These are phyloP conservation scores for Drosophila pseudoobscura DNA, from an alignment of 1,140 invertebrate species.

Conservation along the genomic window DNA sequence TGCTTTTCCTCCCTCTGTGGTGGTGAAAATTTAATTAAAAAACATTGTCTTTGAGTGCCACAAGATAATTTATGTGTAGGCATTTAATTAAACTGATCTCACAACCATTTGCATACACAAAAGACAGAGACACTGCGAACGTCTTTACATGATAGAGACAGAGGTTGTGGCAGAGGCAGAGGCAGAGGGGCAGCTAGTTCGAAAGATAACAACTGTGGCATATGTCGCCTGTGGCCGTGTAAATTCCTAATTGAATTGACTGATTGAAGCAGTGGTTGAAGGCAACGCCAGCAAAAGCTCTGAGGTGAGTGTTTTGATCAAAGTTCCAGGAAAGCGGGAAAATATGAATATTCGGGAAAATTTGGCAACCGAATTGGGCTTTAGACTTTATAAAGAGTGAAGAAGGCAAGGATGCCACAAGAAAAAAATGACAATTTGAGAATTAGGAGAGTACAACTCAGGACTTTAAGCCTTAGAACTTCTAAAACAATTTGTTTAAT, in stretches of 20 bases:
- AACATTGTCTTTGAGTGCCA: constrained; percentile 56
- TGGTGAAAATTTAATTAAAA: constrained; percentile 70
- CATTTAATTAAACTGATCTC: constrained; percentile 77
- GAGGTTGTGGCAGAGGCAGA: constrained; percentile 6
- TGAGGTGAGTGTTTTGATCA: no score
- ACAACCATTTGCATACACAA: constrained; percentile 67
- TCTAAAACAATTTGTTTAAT: no score
- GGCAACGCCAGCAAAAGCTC: no score
- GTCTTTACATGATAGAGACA: constrained; percentile 1
- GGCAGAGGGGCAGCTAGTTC: constrained; percentile 18
- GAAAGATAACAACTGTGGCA: constrained; percentile 70
- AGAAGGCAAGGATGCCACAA: no score
- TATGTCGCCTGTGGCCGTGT: constrained; percentile 54
- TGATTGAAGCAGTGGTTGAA: constrained; percentile 20
- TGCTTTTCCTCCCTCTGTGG: constrained; percentile 15
- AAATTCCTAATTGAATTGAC: constrained; percentile 64
- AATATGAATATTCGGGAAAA: no score
- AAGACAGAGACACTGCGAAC: constrained; percentile 6
- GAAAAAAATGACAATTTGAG: no score
- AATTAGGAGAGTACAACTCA: no score
- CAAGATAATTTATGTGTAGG: constrained; percentile 71
- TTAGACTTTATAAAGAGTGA: no score
- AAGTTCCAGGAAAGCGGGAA: no score
- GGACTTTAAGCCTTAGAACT: no score
- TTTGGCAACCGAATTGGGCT: no score